Percentiles rank a stretch among this genome's conserved stretches.
Evolutionary conservation across 2,888 invertebrate species (phyloP).

Genomic region (Phaonia tiefii): DNA sequence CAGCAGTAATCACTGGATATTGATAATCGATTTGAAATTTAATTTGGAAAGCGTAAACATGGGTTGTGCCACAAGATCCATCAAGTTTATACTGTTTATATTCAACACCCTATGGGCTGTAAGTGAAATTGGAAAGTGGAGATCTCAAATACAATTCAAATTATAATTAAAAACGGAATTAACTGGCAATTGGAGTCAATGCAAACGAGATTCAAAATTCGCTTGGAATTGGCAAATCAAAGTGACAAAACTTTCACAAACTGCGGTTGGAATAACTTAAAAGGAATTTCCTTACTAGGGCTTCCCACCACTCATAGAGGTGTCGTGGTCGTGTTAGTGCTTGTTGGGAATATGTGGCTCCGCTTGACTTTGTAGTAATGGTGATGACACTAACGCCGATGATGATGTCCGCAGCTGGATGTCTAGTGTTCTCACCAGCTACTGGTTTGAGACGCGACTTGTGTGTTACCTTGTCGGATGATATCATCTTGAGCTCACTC

Average conservation of each 20-base stretch:
- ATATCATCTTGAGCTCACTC: constrained; percentile 72
- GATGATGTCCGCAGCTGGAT: constrained; percentile 24
- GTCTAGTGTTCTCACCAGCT: neutral
- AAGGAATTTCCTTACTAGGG: constrained; percentile 25
- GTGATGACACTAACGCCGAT: constrained; percentile 9
- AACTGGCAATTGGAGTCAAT: neutral
- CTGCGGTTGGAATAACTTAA: constrained; percentile 23
- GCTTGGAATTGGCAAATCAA: constrained; percentile 16
- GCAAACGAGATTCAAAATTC: neutral
- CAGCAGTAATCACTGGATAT: neutral
- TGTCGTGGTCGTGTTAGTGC: constrained; percentile 11
- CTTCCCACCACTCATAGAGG: constrained; percentile 7
- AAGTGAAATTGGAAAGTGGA: constrained; percentile 69
- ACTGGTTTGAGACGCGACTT: constrained; percentile 22
- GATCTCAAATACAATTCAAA: too few species aligned
- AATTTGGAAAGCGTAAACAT: constrained; percentile 65
- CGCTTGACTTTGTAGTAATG: neutral
- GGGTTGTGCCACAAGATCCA: constrained; percentile 76
- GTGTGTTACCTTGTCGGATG: constrained; percentile 70
- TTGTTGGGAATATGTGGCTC: neutral
- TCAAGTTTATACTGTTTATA: constrained; percentile 74
- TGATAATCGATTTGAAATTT: constrained; percentile 12
- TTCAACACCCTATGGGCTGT: constrained; percentile 77
- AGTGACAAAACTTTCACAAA: neutral
- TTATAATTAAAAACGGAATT: too few species aligned